Evolutionary conservation across 2,888 invertebrate genomes (phyloP), one percentile per base, ranked within the genome.

Genomic region (Standfussiana lucernea): DNA sequence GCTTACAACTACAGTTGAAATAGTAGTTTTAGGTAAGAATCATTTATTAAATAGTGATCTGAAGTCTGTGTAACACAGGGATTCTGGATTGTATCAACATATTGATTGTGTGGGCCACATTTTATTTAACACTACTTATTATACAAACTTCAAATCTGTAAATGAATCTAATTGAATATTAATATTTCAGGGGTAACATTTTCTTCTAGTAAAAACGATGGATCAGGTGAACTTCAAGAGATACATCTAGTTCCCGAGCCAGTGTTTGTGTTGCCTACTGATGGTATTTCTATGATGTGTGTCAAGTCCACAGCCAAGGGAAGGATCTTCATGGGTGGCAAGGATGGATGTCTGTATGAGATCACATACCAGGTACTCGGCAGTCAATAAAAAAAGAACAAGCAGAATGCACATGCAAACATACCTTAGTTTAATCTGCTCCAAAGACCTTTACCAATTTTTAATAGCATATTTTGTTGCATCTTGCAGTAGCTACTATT

Each of bases 281-380:
- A 99, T 95, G 99, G 98, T 86, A 97, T 98, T 37, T 97, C 98
- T 71, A 98, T 99, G 91, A 98, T 98, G 89, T 98, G 98, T 77
- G 98, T 99, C 74, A 97, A 98, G 78, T 98, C 99, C 35, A 98
- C 98, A 7, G 97, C 97, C 24, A 97, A 97, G 89, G 99, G 99
- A 0, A 97, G 99, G 84, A 98, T 99, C 88, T 99, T 99, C 94
- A 97, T 99, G 93, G 99, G 99, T 35, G 99, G 99, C 37, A 98
- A 98, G 92, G 99, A 99, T 97, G 99, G 99, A 18, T 98, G 98
- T 89, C 96, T 99, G 1, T 99, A 99, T 97, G 99, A 99, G 97
- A 98, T 99, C 85, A 97, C 98, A 86, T 99, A 99, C 96, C 99
- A 99, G 97, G 99, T 88, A 83, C 42, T 45, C 40, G 53, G n/a